Conservation (phyloP, 1,140 invertebrate genomes). For the Drosophila mayri region DNA sequence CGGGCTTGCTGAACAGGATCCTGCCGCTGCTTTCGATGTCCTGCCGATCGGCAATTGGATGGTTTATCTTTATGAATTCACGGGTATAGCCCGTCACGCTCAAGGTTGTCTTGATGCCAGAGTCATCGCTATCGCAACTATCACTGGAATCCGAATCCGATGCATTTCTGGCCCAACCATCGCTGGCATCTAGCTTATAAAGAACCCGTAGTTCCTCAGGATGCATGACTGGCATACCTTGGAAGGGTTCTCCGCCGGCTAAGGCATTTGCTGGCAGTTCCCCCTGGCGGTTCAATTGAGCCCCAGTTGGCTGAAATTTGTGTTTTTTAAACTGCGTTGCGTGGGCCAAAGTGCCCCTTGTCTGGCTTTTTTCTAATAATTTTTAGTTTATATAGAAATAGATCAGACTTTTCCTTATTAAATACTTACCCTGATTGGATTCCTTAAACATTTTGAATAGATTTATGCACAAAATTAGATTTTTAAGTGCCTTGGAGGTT, state of each 20-base stretch:
- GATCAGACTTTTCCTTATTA: accelerated
- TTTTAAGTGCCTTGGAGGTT: conserved; percentile 1
- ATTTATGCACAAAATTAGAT: not conserved
- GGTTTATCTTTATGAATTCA: not conserved
- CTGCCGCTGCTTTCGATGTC: conserved; percentile 8
- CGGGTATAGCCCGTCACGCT: no score
- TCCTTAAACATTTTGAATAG: not conserved
- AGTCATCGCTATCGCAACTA: conserved; percentile 20
- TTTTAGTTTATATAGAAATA: not conserved
- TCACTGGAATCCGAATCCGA: conserved; percentile 21
- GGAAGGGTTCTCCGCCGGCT: conserved; percentile 7
- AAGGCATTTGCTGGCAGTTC: not conserved
- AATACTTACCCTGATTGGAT: not conserved
- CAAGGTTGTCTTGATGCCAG: not conserved
- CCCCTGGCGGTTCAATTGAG: no score
- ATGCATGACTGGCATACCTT: no score
- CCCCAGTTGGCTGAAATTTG: not conserved
- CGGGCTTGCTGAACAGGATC: conserved; percentile 26
- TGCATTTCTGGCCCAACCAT: conserved; percentile 2
- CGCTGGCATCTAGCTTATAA: conserved; percentile 10
- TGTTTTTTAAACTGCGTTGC: conserved; percentile 4
- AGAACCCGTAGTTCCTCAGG: not conserved
- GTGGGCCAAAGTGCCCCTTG: not conserved
- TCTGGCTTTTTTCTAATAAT: not conserved
- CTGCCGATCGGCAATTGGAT: not conserved